A percentile compares a stretch with the other conserved stretches of the same genome.
These are phyloP conservation scores for Exephanes ischioxanthus DNA, from an alignment of 2,888 invertebrate genomes.

Conservation along the genomic window DNA sequence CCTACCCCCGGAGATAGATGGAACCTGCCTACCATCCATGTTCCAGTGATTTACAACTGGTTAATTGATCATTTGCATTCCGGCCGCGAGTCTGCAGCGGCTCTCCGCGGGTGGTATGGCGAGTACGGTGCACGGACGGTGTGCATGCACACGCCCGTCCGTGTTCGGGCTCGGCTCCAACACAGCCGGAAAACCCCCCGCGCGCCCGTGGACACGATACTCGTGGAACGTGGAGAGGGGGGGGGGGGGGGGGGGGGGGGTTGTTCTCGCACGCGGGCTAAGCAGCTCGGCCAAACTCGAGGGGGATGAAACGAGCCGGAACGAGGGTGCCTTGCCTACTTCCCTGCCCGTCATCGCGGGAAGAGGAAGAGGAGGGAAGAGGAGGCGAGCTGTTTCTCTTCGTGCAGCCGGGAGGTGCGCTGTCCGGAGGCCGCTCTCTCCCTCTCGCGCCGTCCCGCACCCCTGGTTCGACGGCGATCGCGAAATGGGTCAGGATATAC, in stretches of 20 bases:
- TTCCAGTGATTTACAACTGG: conserved; percentile 80
- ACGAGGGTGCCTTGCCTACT: conserved; percentile 28
- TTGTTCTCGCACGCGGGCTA: conserved; percentile 24
- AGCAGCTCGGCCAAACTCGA: conserved; percentile 23
- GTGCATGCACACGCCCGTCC: neutral
- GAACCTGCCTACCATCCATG: conserved; percentile 71
- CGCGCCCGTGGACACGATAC: conserved; percentile 50
- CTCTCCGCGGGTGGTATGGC: conserved; percentile 58
- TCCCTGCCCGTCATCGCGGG: conserved; percentile 6
- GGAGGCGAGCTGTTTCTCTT: neutral
- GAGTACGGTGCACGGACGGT: neutral
- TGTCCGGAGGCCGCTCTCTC: conserved; percentile 48
- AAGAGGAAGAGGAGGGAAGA: conserved; percentile 26
- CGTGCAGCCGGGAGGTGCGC: conserved; percentile 21
- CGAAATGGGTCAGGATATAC: conserved; percentile 81
- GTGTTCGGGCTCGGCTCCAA: conserved; percentile 1
- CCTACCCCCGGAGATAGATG: conserved; percentile 71
- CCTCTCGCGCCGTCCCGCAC: conserved; percentile 41
- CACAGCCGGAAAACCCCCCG: conserved; percentile 41
- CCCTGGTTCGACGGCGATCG: conserved; percentile 69
- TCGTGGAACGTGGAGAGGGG: neutral
- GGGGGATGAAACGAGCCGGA: conserved; percentile 28
- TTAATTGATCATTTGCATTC: conserved; percentile 84
- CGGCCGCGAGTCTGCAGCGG: conserved; percentile 62
- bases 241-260: neutral